Evolutionary conservation across 2,888 invertebrate species (phyloP).

Genomic region (Agrotis puta): DNA sequence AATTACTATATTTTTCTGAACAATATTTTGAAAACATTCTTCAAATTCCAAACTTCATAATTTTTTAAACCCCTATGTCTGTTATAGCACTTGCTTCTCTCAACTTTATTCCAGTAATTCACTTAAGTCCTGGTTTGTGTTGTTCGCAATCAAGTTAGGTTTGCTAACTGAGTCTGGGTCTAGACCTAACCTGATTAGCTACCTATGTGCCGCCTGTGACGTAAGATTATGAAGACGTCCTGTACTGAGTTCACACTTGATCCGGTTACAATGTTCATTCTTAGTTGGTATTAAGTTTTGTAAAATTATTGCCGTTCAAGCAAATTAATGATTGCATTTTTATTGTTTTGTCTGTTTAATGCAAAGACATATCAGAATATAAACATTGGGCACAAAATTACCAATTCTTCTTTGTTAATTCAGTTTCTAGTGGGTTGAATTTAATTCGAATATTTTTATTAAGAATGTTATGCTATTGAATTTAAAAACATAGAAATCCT

Average conservation of each 20-base stretch:
- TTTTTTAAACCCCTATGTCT: slow-evolving; percentile 3
- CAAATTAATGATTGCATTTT: background rate
- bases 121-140: slow-evolving; percentile 39
- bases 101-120: slow-evolving; percentile 26
- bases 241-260: background rate
- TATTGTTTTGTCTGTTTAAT: background rate
- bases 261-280: slow-evolving; percentile 19
- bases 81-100: slow-evolving; percentile 1
- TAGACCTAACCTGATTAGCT: slow-evolving; percentile 51
- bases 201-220: slow-evolving; percentile 45
- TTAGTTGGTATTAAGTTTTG: background rate
- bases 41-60: background rate
- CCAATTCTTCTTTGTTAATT: background rate
- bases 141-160: slow-evolving; percentile 51
- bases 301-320: background rate
- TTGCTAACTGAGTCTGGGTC: slow-evolving; percentile 36
- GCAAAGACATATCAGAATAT: too few relatives aligned
- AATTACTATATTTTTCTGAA: too few relatives aligned
- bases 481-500: too few relatives aligned
- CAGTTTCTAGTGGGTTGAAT: background rate
- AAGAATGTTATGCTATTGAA: too few relatives aligned
- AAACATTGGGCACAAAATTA: too few relatives aligned
- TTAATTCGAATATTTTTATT: too few relatives aligned
- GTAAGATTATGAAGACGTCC: slow-evolving; percentile 34
- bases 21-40: background rate